Evolutionary conservation across 2,888 invertebrate species (phyloP).

Genomic region (Tenthredo scrophulariae): DNA sequence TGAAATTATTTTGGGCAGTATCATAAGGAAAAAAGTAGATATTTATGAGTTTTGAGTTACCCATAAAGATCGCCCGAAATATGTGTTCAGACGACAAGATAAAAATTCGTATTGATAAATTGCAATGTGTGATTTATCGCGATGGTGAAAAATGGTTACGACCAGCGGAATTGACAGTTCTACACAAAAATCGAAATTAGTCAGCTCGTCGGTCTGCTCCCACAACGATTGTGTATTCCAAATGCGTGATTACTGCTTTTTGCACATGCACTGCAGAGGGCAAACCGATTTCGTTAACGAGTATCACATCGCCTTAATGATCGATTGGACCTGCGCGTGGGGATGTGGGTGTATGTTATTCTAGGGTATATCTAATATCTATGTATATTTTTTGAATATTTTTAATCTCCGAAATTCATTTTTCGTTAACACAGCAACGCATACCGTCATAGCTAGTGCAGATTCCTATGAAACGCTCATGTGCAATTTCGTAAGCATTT

Average conservation of each 20-base stretch:
- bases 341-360: neutral
- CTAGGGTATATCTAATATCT: neutral
- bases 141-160: neutral
- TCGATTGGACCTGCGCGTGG: neutral
- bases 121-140: neutral
- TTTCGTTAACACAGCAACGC: neutral
- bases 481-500: neutral
- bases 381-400: neutral
- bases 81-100: neutral
- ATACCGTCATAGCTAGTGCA: neutral
- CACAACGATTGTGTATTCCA: neutral
- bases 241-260: neutral
- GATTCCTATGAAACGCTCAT: neutral
- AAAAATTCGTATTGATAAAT: neutral
- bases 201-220: neutral
- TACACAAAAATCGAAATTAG: neutral
- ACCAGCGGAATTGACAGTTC: neutral
- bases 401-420: neutral
- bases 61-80: neutral
- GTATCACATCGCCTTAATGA: slow-evolving; percentile 10
- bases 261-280: neutral
- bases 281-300: neutral
- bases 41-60: neutral
- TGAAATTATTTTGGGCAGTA: too few relatives aligned
- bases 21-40: neutral